A percentile compares a stretch with the other conserved stretches of the same genome.
phyloP scores from a whole-genome alignment of 1,140 invertebrate genomes.

The Micrasema minimum region DNA sequence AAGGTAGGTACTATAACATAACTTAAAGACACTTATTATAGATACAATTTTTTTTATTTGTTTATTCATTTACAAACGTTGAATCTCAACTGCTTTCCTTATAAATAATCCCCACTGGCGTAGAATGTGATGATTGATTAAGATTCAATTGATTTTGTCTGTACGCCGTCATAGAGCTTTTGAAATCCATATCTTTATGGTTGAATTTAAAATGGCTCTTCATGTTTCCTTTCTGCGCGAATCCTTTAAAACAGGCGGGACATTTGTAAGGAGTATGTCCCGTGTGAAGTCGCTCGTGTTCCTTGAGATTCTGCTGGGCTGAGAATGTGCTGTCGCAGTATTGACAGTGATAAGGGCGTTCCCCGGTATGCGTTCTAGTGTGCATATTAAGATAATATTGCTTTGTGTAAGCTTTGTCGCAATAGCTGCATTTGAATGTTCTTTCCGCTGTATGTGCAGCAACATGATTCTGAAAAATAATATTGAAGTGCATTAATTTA shows the following conservation, averaged over 20 bases:
- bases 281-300: slow-evolving; percentile 13
- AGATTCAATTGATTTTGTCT: no score
- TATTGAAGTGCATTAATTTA: not conserved
- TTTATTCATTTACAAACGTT: no score
- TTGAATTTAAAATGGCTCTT: slow-evolving; percentile 34
- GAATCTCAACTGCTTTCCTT: no score
- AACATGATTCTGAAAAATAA: slow-evolving; percentile 17
- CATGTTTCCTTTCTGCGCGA: slow-evolving; percentile 21
- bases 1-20: no score
- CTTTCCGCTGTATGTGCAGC: not conserved
- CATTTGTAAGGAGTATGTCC: slow-evolving; percentile 12
- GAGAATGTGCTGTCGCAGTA: slow-evolving; percentile 58
- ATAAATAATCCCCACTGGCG: no score
- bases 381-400: not conserved
- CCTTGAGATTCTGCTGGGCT: slow-evolving; percentile 8
- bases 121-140: no score
- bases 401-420: not conserved
- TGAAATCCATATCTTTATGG: slow-evolving; percentile 13
- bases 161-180: not conserved
- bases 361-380: slow-evolving; percentile 58
- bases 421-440: not conserved
- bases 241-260: slow-evolving; percentile 21
- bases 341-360: slow-evolving; percentile 66
- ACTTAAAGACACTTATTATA: no score
- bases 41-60: no score